Conservation (phyloP, 2,888 invertebrate genomes). For the Drosophila meridionalis region DNA sequence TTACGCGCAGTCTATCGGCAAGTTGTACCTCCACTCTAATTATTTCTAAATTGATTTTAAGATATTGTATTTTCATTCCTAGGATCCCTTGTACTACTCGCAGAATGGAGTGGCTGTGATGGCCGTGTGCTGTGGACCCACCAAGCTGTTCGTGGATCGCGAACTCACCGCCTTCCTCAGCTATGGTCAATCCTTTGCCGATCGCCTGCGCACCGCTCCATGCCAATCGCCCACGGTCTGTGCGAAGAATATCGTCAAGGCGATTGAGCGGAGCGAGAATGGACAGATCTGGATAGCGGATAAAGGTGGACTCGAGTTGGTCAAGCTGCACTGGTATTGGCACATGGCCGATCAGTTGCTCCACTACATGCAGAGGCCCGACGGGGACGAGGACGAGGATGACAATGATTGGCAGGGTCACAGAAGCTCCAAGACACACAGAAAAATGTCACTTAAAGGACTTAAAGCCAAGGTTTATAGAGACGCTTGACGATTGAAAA, state of each 20-base stretch:
- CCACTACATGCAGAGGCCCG: constrained; percentile 60
- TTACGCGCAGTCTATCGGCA: constrained; percentile 82
- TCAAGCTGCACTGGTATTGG: constrained; percentile 78
- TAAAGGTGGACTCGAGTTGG: constrained; percentile 73
- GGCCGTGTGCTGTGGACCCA: constrained; percentile 82
- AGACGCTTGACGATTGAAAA: not conserved
- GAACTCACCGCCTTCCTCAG: constrained; percentile 65
- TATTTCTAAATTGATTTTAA: not conserved
- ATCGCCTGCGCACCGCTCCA: constrained; percentile 65
- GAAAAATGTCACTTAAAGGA: not conserved
- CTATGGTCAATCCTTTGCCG: constrained; percentile 66
- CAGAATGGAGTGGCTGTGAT: constrained; percentile 80
- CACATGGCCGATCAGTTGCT: constrained; percentile 73
- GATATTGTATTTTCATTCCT: not conserved
- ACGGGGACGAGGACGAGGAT: constrained; percentile 29
- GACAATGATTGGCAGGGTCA: not conserved
- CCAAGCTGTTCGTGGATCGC: constrained; percentile 66
- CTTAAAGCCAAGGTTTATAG: not conserved
- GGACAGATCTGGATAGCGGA: constrained; percentile 82
- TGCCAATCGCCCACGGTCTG: constrained; percentile 71
- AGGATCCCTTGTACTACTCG: constrained; percentile 75
- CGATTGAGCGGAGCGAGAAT: constrained; percentile 78
- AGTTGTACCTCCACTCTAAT: constrained; percentile 10
- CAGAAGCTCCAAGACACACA: not conserved
- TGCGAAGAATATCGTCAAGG: constrained; percentile 78